Percentiles rank a stretch among this genome's conserved stretches.
Conservation (phyloP, 2,888 invertebrate species). For the Drosophila tripunctata region DNA sequence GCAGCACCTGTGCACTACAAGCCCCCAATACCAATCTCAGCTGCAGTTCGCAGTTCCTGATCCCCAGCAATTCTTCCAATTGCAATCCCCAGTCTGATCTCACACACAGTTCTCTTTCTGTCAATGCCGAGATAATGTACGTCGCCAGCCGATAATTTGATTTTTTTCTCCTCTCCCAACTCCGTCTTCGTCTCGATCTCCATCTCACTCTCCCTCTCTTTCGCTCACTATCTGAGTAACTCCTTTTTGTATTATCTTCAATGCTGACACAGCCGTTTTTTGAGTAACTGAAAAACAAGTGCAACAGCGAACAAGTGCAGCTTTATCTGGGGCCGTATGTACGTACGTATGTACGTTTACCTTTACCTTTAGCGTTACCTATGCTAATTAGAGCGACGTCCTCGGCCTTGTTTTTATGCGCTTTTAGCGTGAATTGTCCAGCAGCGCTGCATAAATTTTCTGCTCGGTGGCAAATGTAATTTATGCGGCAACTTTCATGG, state of each 20-base stretch:
- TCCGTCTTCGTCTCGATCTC: background rate
- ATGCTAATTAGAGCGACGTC: slow-evolving; percentile 76
- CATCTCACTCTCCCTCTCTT: background rate
- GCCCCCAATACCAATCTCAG: slow-evolving; percentile 29
- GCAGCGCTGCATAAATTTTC: slow-evolving; percentile 71
- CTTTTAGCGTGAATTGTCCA: slow-evolving; percentile 67
- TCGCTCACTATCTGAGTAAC: background rate
- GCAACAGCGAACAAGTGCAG: slow-evolving; percentile 35
- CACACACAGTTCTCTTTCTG: slow-evolving; percentile 36
- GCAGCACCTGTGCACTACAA: slow-evolving; percentile 14
- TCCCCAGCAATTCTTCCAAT: background rate
- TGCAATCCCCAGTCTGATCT: background rate
- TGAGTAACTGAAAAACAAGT: slow-evolving; percentile 42
- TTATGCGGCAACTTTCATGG: slow-evolving; percentile 74
- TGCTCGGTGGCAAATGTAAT: slow-evolving; percentile 67
- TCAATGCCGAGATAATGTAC: slow-evolving; percentile 64
- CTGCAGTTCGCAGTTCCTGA: slow-evolving; percentile 6
- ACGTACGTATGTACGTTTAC: background rate
- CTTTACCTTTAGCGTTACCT: slow-evolving; percentile 31
- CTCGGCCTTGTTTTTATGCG: slow-evolving; percentile 79
- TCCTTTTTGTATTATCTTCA: slow-evolving; percentile 10
- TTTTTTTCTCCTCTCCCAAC: slow-evolving; percentile 19
- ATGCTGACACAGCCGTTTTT: slow-evolving; percentile 44
- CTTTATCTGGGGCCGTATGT: slow-evolving; percentile 7
- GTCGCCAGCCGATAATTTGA: slow-evolving; percentile 57